phyloP scores from a whole-genome alignment of 2,113 vertebrate genomes.

The Syngnathus typhle region DNA sequence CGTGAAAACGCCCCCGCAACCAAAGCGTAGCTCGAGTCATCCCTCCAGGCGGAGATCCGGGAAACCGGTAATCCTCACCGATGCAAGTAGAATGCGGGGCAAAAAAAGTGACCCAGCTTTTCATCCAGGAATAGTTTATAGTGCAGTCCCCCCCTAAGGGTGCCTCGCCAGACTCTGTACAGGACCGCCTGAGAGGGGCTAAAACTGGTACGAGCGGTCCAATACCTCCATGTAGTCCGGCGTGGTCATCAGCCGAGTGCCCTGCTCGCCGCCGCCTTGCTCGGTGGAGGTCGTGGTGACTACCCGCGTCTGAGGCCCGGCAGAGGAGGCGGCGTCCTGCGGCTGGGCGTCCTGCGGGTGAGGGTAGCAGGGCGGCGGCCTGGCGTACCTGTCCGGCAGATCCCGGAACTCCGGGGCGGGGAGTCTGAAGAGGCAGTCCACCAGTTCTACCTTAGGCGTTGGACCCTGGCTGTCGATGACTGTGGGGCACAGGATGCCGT shows the following conservation, averaged over 20 bases:
- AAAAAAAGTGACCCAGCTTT: constrained; percentile 54
- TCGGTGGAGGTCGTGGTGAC: constrained; percentile 75
- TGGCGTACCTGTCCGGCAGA: constrained; percentile 74
- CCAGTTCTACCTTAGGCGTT: constrained; percentile 84
- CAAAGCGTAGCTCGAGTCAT: constrained; percentile 48
- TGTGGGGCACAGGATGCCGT: constrained; percentile 82
- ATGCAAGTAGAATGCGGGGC: constrained; percentile 24
- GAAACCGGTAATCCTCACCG: constrained; percentile 53
- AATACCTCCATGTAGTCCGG: constrained; percentile 98
- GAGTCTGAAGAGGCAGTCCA: constrained; percentile 87
- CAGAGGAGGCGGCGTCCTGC: constrained; percentile 78
- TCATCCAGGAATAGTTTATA: constrained; percentile 58
- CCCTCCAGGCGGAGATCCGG: constrained; percentile 50
- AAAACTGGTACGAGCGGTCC: constrained; percentile 95
- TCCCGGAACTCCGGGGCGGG: constrained; percentile 86
- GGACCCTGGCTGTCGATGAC: constrained; percentile 84
- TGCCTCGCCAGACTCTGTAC: constrained; percentile 53
- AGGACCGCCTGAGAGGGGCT: constrained; percentile 53
- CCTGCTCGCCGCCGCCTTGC: constrained; percentile 77
- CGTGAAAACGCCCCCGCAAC: constrained; percentile 1
- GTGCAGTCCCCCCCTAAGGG: constrained; percentile 51
- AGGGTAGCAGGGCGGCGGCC: constrained; percentile 86
- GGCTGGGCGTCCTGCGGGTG: constrained; percentile 72
- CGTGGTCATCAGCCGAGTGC: constrained; percentile 92
- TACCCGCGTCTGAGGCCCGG: constrained; percentile 74